A percentile compares a stretch with the other conserved stretches of the same genome.
Evolutionary conservation across 2,888 invertebrate genomes (phyloP).

Genomic region (Argyresthia goedartella): DNA sequence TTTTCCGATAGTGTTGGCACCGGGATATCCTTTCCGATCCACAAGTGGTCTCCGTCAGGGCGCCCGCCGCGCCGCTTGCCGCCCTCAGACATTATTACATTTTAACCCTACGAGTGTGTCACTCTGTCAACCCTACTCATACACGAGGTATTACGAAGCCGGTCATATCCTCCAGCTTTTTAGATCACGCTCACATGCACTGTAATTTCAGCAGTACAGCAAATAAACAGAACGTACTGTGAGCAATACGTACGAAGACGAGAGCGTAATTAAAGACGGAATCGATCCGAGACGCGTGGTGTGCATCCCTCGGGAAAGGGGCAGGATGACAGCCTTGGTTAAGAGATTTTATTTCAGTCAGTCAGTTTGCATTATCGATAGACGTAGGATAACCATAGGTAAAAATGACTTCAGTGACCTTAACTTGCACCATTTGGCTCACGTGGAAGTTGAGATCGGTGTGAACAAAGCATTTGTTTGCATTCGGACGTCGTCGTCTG

Average conservation of each 20-base stretch:
- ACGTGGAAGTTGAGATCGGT: slow-evolving; percentile 21
- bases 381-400: neutral
- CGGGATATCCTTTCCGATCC: slow-evolving; percentile 33
- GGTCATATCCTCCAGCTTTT: no score
- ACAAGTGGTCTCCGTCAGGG: slow-evolving; percentile 54
- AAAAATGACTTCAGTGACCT: slow-evolving; percentile 9
- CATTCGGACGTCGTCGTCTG: slow-evolving; percentile 33
- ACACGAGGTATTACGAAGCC: no score
- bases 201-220: no score
- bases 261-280: slow-evolving; percentile 8
- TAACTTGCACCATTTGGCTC: slow-evolving; percentile 24
- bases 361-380: neutral
- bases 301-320: slow-evolving; percentile 15
- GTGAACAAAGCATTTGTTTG: slow-evolving; percentile 50
- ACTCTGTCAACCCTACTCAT: neutral
- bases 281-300: slow-evolving; percentile 14
- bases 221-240: no score
- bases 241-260: no score
- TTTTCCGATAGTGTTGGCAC: slow-evolving; percentile 35
- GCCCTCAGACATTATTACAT: neutral
- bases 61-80: neutral
- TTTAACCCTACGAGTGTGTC: neutral
- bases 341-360: slow-evolving; percentile 5
- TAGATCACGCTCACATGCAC: no score
- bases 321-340: slow-evolving; percentile 13